Percentiles rank a stretch among this genome's conserved stretches.
phyloP scores from a whole-genome alignment of 92 coral and sea anemone genomes.

The Porites cylindrica region DNA sequence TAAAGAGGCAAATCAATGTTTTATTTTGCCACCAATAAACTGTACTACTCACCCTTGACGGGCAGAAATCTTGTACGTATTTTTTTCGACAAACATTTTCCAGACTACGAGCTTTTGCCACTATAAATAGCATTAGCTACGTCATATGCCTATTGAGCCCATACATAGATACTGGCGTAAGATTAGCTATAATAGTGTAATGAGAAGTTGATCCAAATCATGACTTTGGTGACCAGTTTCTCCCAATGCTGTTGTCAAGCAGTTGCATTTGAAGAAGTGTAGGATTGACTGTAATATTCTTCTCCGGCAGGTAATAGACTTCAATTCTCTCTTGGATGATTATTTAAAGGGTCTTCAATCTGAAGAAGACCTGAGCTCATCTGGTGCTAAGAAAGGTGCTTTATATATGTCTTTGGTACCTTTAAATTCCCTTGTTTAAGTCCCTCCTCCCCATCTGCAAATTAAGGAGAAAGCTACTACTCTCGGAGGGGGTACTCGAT shows the following conservation, averaged over 20 bases:
- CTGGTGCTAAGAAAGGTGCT: slow-evolving; percentile 22
- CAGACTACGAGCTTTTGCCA: background rate
- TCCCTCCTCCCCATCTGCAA: too few species aligned
- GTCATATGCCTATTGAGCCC: background rate
- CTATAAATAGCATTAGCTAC: background rate
- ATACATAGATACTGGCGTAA: too few species aligned
- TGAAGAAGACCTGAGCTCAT: slow-evolving; percentile 5
- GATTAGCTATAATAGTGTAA: too few species aligned
- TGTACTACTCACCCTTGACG: background rate
- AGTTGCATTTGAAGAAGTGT: background rate
- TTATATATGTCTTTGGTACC: too few species aligned
- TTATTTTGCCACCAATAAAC: background rate
- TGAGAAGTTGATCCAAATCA: too few species aligned
- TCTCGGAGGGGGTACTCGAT: too few species aligned
- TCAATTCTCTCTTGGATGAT: slow-evolving; percentile 39
- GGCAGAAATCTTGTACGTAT: background rate
- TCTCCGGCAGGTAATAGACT: slow-evolving; percentile 21
- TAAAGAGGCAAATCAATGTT: background rate
- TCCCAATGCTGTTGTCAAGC: background rate
- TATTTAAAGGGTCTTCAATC: slow-evolving; percentile 29
- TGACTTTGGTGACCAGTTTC: too few species aligned
- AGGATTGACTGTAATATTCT: background rate
- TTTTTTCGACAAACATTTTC: background rate
- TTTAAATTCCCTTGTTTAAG: too few species aligned
- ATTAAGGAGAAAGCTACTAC: too few species aligned